phyloP scores from a whole-genome alignment of 2,113 vertebrate genomes.

The Ictalurus furcatus region DNA sequence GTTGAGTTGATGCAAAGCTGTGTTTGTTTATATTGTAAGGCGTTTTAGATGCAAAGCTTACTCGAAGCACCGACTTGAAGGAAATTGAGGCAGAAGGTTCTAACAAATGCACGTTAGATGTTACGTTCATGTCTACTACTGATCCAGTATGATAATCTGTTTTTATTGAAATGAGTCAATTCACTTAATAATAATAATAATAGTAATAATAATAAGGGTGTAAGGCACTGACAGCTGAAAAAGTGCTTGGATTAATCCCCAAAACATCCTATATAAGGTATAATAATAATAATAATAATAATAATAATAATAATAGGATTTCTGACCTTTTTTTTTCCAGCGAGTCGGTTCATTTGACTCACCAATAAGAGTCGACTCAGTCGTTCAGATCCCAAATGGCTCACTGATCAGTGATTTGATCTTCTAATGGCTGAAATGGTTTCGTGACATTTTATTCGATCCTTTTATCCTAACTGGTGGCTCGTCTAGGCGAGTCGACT shows the following conservation, averaged over 20 bases:
- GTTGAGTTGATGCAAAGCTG: conserved; percentile 2
- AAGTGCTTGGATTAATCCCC: neutral
- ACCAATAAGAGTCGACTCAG: neutral
- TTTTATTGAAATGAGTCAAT: too few relatives aligned
- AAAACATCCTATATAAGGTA: neutral
- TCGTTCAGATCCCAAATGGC: neutral
- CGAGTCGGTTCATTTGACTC: neutral
- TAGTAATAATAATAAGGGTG: neutral
- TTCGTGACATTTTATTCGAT: neutral
- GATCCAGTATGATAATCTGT: too few relatives aligned
- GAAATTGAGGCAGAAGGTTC: too few relatives aligned
- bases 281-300: neutral
- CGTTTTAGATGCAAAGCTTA: too few relatives aligned
- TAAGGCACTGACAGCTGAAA: too few relatives aligned
- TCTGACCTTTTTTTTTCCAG: neutral
- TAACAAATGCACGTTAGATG: too few relatives aligned
- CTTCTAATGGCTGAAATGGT: neutral
- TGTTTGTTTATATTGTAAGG: neutral
- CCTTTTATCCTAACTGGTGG: neutral
- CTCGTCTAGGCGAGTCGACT: neutral
- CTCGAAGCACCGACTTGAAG: too few relatives aligned
- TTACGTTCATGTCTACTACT: too few relatives aligned
- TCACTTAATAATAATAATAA: neutral
- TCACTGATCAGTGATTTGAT: neutral
- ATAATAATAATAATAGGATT: neutral